Base-by-base conservation (phyloP, 2,113 vertebrate species). In the Gnathochromis pfefferi region DNA sequence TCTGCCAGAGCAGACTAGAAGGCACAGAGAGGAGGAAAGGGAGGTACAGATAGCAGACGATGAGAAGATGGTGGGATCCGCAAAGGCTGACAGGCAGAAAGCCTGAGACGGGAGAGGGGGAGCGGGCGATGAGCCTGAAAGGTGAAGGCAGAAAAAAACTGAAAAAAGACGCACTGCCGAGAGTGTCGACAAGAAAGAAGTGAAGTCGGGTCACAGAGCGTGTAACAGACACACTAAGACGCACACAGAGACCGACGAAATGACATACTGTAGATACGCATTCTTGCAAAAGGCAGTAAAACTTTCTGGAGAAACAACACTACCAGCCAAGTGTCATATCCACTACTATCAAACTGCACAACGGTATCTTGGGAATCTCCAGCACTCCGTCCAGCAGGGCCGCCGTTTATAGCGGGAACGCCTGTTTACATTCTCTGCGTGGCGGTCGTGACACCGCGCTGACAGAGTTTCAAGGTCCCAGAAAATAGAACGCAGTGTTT, bases 401-500 rank as follows among this genome's bases (percentile, higher is more conserved):
- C 23, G n/a, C 53, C 40, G 14, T 79, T 83, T 81, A 11, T n/a
- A 40, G 23, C 5, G 86, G 70, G 81, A 86, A 87, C 51, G 49
- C 81, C 54, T 84, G 78, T 88, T 93, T 86, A 85, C 90, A 88
- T 92, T 93, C 88, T 85, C 63, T 1, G 65, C 73, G 65, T 88
- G 1, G n/a, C 45, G 8, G 45, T 54, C 51, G 9, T 42, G 54
- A 57, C 85, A 28, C 16, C 8, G n/a, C 7, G 9, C 17, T 28
- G 42, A 4, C 49, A 51, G 16, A 17, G 17, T 60, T 45, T 65
- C 14, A 55, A 60, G 10, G 40, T 58, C 47, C 7, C 28, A 10
- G 17, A 14, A 21, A 82, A 75, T 21, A 23, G 40, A 33, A 26
- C 31, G 12, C 14, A 54, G 42, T 17, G 9, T 23, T 38, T 83